Percentiles rank a stretch among this genome's conserved stretches.
Evolutionary conservation across 2,888 invertebrate genomes (phyloP).

Genomic region (Drosophila greeni): DNA sequence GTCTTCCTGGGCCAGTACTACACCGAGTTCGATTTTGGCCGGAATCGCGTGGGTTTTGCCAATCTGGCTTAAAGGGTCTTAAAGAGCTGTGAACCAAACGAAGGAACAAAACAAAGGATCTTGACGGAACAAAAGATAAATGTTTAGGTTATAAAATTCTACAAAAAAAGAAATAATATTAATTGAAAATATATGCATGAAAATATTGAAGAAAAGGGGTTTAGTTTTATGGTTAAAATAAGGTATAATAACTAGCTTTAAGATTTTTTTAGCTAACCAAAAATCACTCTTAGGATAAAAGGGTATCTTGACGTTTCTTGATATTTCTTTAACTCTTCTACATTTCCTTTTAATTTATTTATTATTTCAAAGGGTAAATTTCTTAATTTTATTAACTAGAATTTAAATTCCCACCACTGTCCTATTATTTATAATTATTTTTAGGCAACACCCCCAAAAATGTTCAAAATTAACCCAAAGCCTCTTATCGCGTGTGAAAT

Average conservation of each 20-base stretch:
- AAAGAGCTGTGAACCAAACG: not conserved
- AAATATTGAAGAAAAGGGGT: too few species aligned
- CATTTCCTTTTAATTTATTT: too few species aligned
- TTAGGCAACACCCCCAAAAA: constrained; percentile 7
- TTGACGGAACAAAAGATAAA: not conserved
- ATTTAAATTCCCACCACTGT: not conserved
- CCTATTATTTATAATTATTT: not conserved
- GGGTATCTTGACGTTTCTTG: too few species aligned
- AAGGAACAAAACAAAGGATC: too few species aligned
- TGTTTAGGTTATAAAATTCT: not conserved
- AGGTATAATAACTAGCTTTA: too few species aligned
- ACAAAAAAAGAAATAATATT: constrained; percentile 9
- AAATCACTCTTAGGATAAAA: not conserved
- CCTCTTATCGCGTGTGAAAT: constrained; percentile 33
- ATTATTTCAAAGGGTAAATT: too few species aligned
- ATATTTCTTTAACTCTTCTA: not conserved
- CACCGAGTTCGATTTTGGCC: constrained; percentile 94
- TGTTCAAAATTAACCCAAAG: not conserved
- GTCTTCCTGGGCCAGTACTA: constrained; percentile 97
- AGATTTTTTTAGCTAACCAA: too few species aligned
- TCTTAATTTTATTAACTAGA: not conserved
- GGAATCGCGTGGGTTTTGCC: constrained; percentile 93
- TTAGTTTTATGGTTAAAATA: too few species aligned
- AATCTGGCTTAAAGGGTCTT: constrained; percentile 65
- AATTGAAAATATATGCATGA: not conserved